Evolutionary conservation across 2,797 vertebrate genomes (phyloP).

Genomic region (Sebastiscus albofasciatus): DNA sequence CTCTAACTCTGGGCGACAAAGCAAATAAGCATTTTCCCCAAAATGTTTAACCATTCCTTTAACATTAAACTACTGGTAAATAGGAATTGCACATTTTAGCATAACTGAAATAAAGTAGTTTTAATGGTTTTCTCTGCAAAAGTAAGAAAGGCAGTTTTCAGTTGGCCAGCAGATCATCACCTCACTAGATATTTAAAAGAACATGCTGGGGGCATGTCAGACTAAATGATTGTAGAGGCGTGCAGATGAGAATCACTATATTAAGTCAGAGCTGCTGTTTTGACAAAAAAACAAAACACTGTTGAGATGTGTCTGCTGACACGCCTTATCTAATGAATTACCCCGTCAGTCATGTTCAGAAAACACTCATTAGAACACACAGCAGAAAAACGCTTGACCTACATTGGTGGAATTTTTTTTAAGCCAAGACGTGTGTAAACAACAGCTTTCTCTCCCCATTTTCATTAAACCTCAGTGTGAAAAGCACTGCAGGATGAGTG

Average conservation of each 20-base stretch:
- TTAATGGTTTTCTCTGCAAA: background rate
- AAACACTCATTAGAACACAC: constrained; percentile 57
- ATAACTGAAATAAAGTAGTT: background rate
- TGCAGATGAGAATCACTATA: background rate
- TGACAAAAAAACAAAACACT: constrained; percentile 8
- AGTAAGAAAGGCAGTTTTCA: background rate
- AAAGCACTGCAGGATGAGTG: background rate
- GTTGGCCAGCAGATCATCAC: background rate
- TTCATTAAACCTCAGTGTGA: constrained; percentile 26
- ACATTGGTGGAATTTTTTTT: constrained; percentile 57
- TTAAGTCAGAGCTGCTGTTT: constrained; percentile 3
- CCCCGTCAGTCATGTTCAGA: constrained; percentile 54
- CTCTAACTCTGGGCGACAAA: background rate
- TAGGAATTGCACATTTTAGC: background rate
- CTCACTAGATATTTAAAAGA: background rate
- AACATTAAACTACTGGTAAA: background rate
- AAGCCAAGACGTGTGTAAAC: constrained; percentile 43
- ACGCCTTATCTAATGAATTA: constrained; percentile 64
- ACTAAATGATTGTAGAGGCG: background rate
- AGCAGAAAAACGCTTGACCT: constrained; percentile 65
- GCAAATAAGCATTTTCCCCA: background rate
- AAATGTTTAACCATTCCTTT: background rate
- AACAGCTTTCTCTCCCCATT: constrained; percentile 15
- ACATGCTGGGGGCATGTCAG: background rate
- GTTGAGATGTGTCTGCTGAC: constrained; percentile 48